Base-by-base conservation (phyloP, 2,888 invertebrate species). In the Drosophila basisetae region DNA sequence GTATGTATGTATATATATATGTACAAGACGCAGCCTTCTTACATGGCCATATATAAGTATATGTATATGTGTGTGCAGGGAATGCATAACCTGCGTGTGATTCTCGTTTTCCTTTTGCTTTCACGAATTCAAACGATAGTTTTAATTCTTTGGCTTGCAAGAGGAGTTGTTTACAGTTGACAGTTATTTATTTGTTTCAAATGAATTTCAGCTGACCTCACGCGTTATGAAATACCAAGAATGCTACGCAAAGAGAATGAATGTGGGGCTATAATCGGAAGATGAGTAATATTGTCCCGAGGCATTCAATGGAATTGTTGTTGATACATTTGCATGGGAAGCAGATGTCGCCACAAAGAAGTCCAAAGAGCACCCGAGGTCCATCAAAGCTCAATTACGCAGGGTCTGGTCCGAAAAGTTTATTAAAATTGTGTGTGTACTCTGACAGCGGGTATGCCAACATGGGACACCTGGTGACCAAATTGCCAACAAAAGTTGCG, bases 401-500 rank as follows among this genome's bases (percentile, higher is more conserved):
- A n/a, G 28, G 18, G 9, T 18, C 31, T 56, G 43, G 31, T 22
- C 33, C 41, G 55, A 11, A 39, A 65, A 69, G 76, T 71, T 71
- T 76, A 76, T 76, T 76, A 76, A 66, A 64, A 52, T 52, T 43
- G 35, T 55, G 35, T 53, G 31, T 35, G 68, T 61, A n/a, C 22
- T 30, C 39, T 25, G 50, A 52, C 63, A 68, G 54, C 31, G 65
- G n/a, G 22, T 52, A 35, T 22, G 28, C 49, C 63, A 64, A 35
- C 28, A 41, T 66, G 63, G 63, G 53, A 56, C 76, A 76, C 76
- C 76, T 76, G 77, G 50, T 65, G 63, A 66, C 60, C 62, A 60
- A 77, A 77, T 71, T 77, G 72, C 71, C 72, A 77, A 76, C 72
- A 76, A 71, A 76, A 77, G 52, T 75, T 75, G 65, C 75, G 61